Conservation (phyloP, 2,888 invertebrate species). For the Limenitis camilla region DNA sequence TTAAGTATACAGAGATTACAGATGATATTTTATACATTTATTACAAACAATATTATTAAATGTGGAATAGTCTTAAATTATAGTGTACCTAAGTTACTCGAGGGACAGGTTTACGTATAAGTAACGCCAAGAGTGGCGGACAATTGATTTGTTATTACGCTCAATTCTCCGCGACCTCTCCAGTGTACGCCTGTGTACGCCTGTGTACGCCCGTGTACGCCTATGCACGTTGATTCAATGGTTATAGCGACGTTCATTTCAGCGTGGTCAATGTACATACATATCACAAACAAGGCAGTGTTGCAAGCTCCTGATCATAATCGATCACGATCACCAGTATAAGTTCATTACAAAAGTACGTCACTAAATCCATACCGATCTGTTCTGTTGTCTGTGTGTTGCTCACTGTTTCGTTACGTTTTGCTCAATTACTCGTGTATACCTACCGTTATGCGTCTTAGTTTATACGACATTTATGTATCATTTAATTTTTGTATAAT, state of each 20-base stretch:
- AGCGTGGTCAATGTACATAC: slow-evolving; percentile 63
- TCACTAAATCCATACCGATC: slow-evolving; percentile 3
- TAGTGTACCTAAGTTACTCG: slow-evolving; percentile 56
- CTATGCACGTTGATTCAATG: slow-evolving; percentile 31
- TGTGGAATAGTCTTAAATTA: slow-evolving; percentile 69
- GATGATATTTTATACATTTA: slow-evolving; percentile 76
- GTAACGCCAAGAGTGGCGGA: slow-evolving; percentile 33
- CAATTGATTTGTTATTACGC: slow-evolving; percentile 26
- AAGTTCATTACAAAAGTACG: slow-evolving; percentile 12
- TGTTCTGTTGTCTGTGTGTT: slow-evolving; percentile 41
- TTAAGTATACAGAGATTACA: slow-evolving; percentile 75
- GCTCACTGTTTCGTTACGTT: slow-evolving; percentile 71
- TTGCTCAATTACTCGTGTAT: slow-evolving; percentile 68
- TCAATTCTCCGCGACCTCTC: slow-evolving; percentile 30
- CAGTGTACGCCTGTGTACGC: slow-evolving; percentile 13
- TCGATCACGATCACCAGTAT: slow-evolving; percentile 19
- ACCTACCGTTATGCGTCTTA: slow-evolving; percentile 52
- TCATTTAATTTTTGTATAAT: slow-evolving; percentile 55
- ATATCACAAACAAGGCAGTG: slow-evolving; percentile 63
- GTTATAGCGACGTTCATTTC: slow-evolving; percentile 29
- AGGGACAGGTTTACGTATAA: slow-evolving; percentile 34
- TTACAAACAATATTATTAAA: slow-evolving; percentile 73
- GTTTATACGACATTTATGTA: slow-evolving; percentile 44
- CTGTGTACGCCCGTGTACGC: slow-evolving; percentile 30
- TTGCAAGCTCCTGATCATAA: slow-evolving; percentile 34